Evolutionary conservation across 2,888 invertebrate species (phyloP), one percentile per base, ranked within the genome.

Genomic region (Pharmacophagus antenor): DNA sequence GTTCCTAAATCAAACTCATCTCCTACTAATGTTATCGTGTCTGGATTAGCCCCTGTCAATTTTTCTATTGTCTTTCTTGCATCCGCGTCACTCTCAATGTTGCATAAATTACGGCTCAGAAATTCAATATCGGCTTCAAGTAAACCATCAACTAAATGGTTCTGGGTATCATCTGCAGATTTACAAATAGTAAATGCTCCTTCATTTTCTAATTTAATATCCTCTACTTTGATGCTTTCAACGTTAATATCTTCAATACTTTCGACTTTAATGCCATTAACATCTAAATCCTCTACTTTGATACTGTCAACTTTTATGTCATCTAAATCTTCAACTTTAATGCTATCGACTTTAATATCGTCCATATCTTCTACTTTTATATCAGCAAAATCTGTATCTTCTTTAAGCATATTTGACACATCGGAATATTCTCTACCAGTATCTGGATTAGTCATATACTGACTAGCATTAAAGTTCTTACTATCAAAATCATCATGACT

Each of bases 11-110:
- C 90, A 63, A 90, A 90, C 71, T 90, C 90, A 62, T 90, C 90
- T 0, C 89, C 88, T 58, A 88, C 88, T 63, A 91, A 76, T 5
- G 88, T 87, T 10, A 91, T 81, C 0, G 87, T 86, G 61, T 91
- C 90, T 4, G 88, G 83, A 72, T 89, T 87, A 4, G 88, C 87
- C 8, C 89, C 91, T 0, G 91, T 90, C 60, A 91, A 67, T 59
- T 89, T 91, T 67, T 91, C 91, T 60, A 91, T 90, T n/a, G 91
- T 88, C 68, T 91, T 91, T 48, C 91, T 83, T 0, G 90, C 91
- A 64, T 91, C 91, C 1, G 90, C 87, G 59, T 91, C 91, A 71
- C 89, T 91, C 62, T 91, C 91, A 61, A 91, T 91, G 66, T 90
- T 87, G 1, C 88, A 89, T 67, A 91, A 72, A 65, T 91, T 91